These are phyloP conservation scores for Ferdinandea cuprea DNA, from an alignment of 2,888 invertebrate species.

Conservation along the genomic window DNA sequence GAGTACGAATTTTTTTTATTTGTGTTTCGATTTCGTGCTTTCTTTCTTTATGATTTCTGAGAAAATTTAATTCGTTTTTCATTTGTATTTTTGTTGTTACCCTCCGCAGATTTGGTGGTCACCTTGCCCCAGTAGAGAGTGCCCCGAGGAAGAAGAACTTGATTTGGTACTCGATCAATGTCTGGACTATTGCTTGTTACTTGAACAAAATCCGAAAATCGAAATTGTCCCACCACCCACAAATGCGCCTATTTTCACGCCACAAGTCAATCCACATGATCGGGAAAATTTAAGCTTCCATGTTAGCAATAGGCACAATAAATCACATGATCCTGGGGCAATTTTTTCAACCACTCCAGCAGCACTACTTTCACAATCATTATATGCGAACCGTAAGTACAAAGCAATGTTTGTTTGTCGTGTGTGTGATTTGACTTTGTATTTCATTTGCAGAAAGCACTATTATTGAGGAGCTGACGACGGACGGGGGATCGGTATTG, in stretches of 20 bases:
- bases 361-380: slow-evolving; percentile 14
- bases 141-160: slow-evolving; percentile 89
- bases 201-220: slow-evolving; percentile 81
- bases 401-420: neutral
- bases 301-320: slow-evolving; percentile 84
- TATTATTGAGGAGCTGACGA: slow-evolving; percentile 15
- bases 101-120: slow-evolving; percentile 91
- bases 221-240: slow-evolving; percentile 78
- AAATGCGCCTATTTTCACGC: slow-evolving; percentile 76
- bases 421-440: neutral
- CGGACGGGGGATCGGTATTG: slow-evolving; percentile 81
- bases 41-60: neutral
- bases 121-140: slow-evolving; percentile 91
- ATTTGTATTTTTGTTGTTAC: slow-evolving; percentile 48
- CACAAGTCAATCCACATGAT: slow-evolving; percentile 83
- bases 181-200: slow-evolving; percentile 88
- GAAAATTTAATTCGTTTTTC: slow-evolving; percentile 16
- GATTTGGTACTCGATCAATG: slow-evolving; percentile 89
- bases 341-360: slow-evolving; percentile 14
- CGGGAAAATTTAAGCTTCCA: slow-evolving; percentile 85
- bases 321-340: slow-evolving; percentile 39
- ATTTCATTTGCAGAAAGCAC: slow-evolving; percentile 17
- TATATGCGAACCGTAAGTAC: slow-evolving; percentile 63
- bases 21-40: neutral
- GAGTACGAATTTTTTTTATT: neutral